Evolutionary conservation across 2,888 invertebrate genomes (phyloP), one percentile per base, ranked within the genome.

Genomic region (Lithophane semibrunnea): DNA sequence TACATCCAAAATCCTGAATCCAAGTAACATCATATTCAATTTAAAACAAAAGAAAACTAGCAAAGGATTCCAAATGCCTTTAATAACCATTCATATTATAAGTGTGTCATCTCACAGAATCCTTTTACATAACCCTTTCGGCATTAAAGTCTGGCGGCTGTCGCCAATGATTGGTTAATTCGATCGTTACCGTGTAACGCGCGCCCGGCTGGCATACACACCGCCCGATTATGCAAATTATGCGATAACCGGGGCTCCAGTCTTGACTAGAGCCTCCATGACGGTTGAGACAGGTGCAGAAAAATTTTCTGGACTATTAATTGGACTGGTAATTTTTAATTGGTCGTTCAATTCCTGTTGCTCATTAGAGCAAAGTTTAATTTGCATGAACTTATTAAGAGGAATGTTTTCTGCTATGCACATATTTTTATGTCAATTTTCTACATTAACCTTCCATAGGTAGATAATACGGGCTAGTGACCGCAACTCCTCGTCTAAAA

Each of bases 141-240:
- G 74, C 49, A 75, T 82, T 75, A 82, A 85, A 82, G 75, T 75
- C 65, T 80, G 66, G 85, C 58, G 70, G 68, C 82, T 79, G 86
- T 86, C 68, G 85, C 86, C 75, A 84, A 74, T 88, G 88, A 90
- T 90, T 87, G 90, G 86, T 87, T 89, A 90, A 89, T 87, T 88
- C 81, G 82, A 82, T 82, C 84, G 81, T 89, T 87, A 88, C 86
- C 81, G 88, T 79, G 87, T 83, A 86, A 88, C 80, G 86, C 80
- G 75, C 80, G 73, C 82, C 79, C 68, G 80, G 77, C 63, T 69
- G 75, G 89, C 84, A 87, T 86, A 86, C 80, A 87, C 88, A 87
- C 83, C 70, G 87, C 73, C 84, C 74, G 85, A 90, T 90, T 91
- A 91, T 91, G 91, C 85, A 88, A 91, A 91, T 91, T 42, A 44